Percentiles rank a stretch among this genome's conserved stretches.
These are phyloP conservation scores for Toxostoma redivivum DNA, from an alignment of 2,113 vertebrate genomes.

Conservation along the genomic window DNA sequence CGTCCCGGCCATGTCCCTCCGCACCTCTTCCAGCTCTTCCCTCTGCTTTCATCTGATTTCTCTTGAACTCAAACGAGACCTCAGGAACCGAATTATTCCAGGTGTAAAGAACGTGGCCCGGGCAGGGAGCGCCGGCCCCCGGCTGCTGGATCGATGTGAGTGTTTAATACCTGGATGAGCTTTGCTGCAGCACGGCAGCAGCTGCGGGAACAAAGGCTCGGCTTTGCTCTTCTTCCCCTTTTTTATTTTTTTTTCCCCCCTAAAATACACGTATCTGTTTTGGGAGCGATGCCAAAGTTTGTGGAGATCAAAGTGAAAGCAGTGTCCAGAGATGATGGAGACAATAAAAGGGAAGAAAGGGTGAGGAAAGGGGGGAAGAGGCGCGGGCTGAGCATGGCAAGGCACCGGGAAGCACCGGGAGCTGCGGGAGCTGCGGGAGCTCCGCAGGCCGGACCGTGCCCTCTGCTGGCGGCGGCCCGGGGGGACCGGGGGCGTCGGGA, in stretches of 20 bases:
- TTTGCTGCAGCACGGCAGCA: slow-evolving; percentile 58
- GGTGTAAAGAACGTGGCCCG: background rate
- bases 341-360: slow-evolving; percentile 33
- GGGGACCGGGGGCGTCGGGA: background rate
- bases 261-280: slow-evolving; percentile 3
- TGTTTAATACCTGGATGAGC: slow-evolving; percentile 62
- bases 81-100: slow-evolving; percentile 11
- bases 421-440: background rate
- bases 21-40: background rate
- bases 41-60: background rate
- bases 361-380: background rate
- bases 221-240: background rate
- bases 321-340: slow-evolving; percentile 55
- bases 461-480: slow-evolving; percentile 44
- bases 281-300: slow-evolving; percentile 56
- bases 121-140: background rate
- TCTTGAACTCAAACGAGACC: background rate
- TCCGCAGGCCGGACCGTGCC: slow-evolving; percentile 26
- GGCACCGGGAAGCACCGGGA: background rate
- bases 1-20: background rate
- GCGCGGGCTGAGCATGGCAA: background rate
- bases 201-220: slow-evolving; percentile 68
- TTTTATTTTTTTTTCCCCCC: background rate
- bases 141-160: slow-evolving; percentile 43
- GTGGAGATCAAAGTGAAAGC: slow-evolving; percentile 61